Base-by-base conservation (phyloP, 1,140 invertebrate species). In the Ectropis grisescens region DNA sequence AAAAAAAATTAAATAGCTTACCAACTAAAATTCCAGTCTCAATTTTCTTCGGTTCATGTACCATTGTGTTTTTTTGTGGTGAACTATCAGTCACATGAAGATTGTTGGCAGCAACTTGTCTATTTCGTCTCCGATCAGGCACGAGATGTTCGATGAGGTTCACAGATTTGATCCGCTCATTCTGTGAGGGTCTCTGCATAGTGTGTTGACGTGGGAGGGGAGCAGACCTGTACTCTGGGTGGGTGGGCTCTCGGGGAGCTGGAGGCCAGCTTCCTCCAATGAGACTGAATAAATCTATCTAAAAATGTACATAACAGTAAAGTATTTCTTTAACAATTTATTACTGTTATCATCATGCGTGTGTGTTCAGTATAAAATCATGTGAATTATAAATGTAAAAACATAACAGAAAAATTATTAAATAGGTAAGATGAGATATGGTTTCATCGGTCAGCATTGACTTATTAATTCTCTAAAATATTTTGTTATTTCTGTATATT, bases 191-290 rank as follows among this genome's bases (percentile, higher is more conserved):
- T 23, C 55, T 59, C 41, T 81, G 66, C 67, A 74, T 75, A 61
- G 53, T 80, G 52, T 37, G 47, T 50, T 42, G 59, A 38, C 29
- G 36, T 12, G 13, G 58, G 9, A 41, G 34, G n/a, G 60, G 53
- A 34, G 61, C 48, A 47, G 68, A 61, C 26, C 72, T 72, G 78
- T 81, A 78, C 46, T 70, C 64, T 12, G 52, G 44, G 35, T 39
- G 43, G 38, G 70, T 62, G 12, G 60, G 67, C 25, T 54, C 68
- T 27, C 55, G 58, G 8, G 76, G 76, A 22, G 76, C 70, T 39
- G 76, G 76, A 29, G 76, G 76, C 72, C 76, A 81, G 41, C 67
- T 69, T 8, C 70, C 76, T 37, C 72, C 72, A 46, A 81, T 81
- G 14, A 81, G 37, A 33, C 65, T 61, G 45, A 65, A 76, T 31